Evolutionary conservation across 2,888 invertebrate genomes (phyloP), one percentile per base, ranked within the genome.

Genomic region (Arenicola marina): DNA sequence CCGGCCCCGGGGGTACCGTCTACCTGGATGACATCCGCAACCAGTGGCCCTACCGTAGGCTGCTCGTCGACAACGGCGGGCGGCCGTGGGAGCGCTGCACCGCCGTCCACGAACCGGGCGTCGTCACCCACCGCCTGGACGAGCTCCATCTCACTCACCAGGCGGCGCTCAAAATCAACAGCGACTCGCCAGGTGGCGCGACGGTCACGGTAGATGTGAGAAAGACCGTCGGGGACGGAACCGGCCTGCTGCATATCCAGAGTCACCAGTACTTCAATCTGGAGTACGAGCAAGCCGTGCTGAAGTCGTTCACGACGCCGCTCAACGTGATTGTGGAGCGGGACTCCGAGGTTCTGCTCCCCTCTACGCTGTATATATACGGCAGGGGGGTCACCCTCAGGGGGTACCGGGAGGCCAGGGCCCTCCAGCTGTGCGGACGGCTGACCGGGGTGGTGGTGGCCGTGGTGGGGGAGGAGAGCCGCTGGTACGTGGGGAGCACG

Each of bases 1-100:
- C 70, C 45, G 75, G 71, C 4, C 73, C 71, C 4, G 73, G 70
- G 7, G 76, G 76, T 2, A 75, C 75, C 3, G 72, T 75, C 1
- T 76, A 76, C 55, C 60, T 76, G 24, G 53, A 75, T 33, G 75
- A 76, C 26, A 66, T 71, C 2, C 56, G 70, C 33, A 67, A 64
- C 32, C 62, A 67, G 3, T 61, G 59, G 4, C 34, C 59, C 3
- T 73, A 75, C 55, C 69, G 66, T 51, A 44, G 69, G 31, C 67
- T 76, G 0, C 31, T 74, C 3, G 54, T 75, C 24, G 72, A 76
- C 63, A 76, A 75, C 56, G 60, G 58, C 11, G 64, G 69, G 21
- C 57, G 69, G 32, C 71, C 75, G 4, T 58, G 71, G 44, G 65
- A 71, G 38, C 73, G 73, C 58, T 74, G 72, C 62, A 71, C 73